Evolutionary conservation across 1,140 invertebrate species (phyloP), one percentile per base, ranked within the genome.

Genomic region (Drosophila yakuba): DNA sequence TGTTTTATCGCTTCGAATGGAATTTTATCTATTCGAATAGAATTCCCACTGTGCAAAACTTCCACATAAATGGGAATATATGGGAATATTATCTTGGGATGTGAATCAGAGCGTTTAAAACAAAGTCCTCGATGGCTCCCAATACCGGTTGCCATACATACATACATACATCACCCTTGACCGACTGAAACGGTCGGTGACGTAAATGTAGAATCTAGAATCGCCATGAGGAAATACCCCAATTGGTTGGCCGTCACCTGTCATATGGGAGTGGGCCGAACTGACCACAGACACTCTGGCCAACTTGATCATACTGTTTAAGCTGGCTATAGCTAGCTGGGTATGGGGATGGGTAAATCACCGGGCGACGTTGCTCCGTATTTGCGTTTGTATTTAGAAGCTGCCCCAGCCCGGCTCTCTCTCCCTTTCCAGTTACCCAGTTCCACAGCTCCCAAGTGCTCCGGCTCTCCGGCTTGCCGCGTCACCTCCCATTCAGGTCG

Each of bases 271-370:
- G 45, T 54, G 64, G 64, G 74, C 61, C 71, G 51, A 68, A 81
- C 79, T 81, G 79, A 81, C 79, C 79, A 81, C 61, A 81, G 79
- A 81, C 79, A 81, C 63, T 58, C 48, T 67, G 60, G 32, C 20
- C 51, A 23, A 25, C 15, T 14, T 32, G n/a, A 32, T n/a, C n/a
- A 32, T 11, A 28, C 28, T 20, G 20, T 20, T 20, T 20, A 20
- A 28, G 2, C 8, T 32, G 32, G 7, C 32, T 32, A 32, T 32
- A 8, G 32, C 32, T 32, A 17, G 17, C 17, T 17, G 17, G 17
- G 17, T 17, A 17, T 17, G 17, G 17, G 1, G 23, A 4, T 28
- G 66, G 63, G 67, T 69, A 72, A 72, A 72, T 71, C 66, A 72
- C 68, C 43, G 6, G 2, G 20, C 15, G 15, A 3, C 12, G 17